Conservation (phyloP, 1,140 invertebrate species). For the Hydropsyche tenuis region DNA sequence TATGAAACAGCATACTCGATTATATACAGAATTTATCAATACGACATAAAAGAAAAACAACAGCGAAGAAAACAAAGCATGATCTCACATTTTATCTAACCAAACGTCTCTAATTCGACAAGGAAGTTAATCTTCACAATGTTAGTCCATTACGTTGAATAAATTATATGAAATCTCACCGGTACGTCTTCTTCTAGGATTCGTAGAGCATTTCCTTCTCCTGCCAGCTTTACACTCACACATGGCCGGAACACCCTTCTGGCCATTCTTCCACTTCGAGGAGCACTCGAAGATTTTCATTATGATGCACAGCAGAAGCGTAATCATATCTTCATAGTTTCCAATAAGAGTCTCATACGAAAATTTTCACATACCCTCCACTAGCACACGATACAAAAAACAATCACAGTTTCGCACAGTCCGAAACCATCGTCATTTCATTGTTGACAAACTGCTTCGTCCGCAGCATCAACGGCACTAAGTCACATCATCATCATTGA, state of each 20-base stretch:
- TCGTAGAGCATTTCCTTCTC: conserved; percentile 27
- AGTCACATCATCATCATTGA: background rate
- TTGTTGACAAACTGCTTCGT: background rate
- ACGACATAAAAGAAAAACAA: too few species aligned
- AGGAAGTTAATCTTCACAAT: too few species aligned
- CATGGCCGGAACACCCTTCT: conserved; percentile 25
- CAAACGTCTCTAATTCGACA: too few species aligned
- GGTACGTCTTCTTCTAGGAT: conserved; percentile 25
- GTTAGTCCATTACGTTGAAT: too few species aligned
- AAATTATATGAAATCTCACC: conserved; percentile 25
- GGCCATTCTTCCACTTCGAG: conserved; percentile 31
- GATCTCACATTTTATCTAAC: too few species aligned
- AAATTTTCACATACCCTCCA: background rate
- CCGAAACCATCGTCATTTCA: background rate
- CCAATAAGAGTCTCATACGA: background rate
- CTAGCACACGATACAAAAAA: background rate
- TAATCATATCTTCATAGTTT: conserved; percentile 36
- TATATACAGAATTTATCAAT: too few species aligned
- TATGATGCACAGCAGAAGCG: conserved; percentile 44
- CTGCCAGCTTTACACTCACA: conserved; percentile 43
- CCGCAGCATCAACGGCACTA: conserved; percentile 2
- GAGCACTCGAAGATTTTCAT: conserved; percentile 49
- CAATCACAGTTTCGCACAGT: background rate
- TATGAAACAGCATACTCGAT: too few species aligned
- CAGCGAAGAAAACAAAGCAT: too few species aligned